phyloP scores from a whole-genome alignment of 2,113 vertebrate species.

The Neodon shergylaensis region DNA sequence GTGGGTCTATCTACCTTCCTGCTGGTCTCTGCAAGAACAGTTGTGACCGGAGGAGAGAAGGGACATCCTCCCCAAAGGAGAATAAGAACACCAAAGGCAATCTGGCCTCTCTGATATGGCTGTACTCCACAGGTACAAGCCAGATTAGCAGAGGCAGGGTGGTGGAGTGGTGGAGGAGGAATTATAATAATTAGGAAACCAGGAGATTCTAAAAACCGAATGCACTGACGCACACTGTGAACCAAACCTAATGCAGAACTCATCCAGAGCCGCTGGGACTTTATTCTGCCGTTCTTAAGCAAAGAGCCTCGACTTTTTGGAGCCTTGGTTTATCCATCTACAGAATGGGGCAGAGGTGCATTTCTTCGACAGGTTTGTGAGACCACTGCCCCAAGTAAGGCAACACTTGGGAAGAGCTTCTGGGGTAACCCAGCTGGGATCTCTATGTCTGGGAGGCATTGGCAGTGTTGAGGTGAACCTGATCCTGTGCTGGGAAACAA shows the following conservation, averaged over 20 bases:
- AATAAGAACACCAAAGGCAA: no score
- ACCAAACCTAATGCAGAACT: neutral
- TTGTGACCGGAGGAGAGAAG: neutral
- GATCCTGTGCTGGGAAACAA: neutral
- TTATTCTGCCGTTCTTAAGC: neutral
- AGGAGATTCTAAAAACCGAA: neutral
- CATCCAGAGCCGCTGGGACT: neutral
- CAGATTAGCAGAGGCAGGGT: neutral
- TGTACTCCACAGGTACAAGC: neutral
- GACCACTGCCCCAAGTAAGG: neutral
- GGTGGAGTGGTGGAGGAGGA: neutral
- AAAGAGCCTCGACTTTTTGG: neutral
- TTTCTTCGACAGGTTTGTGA: neutral
- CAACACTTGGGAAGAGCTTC: neutral
- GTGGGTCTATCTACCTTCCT: neutral
- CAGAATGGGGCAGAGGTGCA: neutral
- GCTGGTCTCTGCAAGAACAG: neutral
- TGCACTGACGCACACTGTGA: rapidly evolving
- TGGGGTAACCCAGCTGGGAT: neutral
- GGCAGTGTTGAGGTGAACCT: neutral
- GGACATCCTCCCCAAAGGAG: neutral
- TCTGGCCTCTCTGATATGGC: neutral
- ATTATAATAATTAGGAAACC: rapidly evolving
- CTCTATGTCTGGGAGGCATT: neutral
- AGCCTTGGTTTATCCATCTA: neutral